A percentile compares a stretch with the other conserved stretches of the same genome.
phyloP scores from a whole-genome alignment of 92 coral and sea anemone genomes.

The Anthopleura xanthogrammica region DNA sequence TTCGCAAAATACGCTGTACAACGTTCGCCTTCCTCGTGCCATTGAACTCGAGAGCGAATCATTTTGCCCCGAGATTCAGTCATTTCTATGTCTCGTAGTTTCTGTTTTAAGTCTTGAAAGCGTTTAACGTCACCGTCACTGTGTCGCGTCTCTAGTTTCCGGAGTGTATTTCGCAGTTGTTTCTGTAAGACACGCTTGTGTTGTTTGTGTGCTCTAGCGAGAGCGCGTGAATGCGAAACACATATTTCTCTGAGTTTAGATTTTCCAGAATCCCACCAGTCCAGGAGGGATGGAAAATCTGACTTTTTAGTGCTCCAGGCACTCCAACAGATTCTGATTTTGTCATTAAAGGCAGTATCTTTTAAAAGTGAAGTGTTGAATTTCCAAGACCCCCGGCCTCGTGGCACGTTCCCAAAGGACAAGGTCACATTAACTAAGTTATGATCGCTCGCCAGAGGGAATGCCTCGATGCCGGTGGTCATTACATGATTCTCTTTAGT shows the following conservation, averaged over 20 bases:
- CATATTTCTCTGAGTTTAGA: background rate
- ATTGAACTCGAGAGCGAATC: slow-evolving; percentile 22
- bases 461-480: background rate
- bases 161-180: background rate
- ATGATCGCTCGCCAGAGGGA: slow-evolving; percentile 8
- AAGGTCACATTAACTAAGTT: background rate
- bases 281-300: slow-evolving; percentile 8
- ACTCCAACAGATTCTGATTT: slow-evolving; percentile 24
- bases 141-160: background rate
- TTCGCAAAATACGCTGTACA: background rate
- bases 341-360: slow-evolving; percentile 3
- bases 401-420: background rate
- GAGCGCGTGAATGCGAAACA: background rate
- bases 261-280: slow-evolving; percentile 23
- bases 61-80: slow-evolving; percentile 13
- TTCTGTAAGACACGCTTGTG: background rate
- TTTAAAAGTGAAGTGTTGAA: slow-evolving; percentile 40
- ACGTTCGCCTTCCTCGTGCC: slow-evolving; percentile 38
- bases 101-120: background rate
- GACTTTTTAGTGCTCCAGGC: slow-evolving; percentile 15
- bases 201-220: background rate
- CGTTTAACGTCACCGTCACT: background rate
- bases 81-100: background rate
- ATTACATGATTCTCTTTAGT: background rate
- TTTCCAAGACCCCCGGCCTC: slow-evolving; percentile 57